Conservation (phyloP, 2,797 vertebrate genomes). For the Neomorphus geoffroyi region DNA sequence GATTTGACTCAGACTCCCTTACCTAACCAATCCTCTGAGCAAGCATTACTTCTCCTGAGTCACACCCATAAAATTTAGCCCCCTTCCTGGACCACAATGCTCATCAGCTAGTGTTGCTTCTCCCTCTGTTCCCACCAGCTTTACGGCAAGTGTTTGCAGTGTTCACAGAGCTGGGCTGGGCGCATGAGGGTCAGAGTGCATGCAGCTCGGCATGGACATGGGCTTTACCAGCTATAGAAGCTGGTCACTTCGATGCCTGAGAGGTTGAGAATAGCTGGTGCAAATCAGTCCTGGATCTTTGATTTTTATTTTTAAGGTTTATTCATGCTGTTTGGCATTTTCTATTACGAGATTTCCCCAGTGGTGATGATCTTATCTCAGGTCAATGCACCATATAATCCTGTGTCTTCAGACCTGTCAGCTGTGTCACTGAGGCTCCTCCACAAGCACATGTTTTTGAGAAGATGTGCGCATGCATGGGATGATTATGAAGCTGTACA, state of each 20-base stretch:
- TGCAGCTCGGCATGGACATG: accelerated
- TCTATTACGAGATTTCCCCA: neutral
- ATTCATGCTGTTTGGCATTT: neutral
- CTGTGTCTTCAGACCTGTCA: neutral
- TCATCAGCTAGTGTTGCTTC: neutral
- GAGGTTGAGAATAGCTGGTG: neutral
- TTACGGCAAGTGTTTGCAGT: neutral
- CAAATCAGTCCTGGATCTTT: neutral
- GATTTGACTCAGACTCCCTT: neutral
- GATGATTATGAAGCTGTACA: neutral
- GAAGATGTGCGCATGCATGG: neutral
- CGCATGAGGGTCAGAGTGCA: neutral
- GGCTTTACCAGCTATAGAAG: neutral
- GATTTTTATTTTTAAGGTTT: neutral
- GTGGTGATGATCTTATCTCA: neutral
- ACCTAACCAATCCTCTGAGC: neutral
- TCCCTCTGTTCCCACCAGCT: neutral
- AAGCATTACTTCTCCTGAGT: neutral
- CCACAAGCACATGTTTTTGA: neutral
- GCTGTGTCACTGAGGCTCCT: neutral
- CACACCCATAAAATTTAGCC: neutral
- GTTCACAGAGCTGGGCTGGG: neutral
- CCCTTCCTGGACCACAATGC: neutral
- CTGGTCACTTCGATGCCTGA: neutral
- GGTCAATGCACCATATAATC: neutral